These are phyloP conservation scores for Plagodis dolabraria DNA, from an alignment of 2,888 invertebrate genomes.

Conservation along the genomic window DNA sequence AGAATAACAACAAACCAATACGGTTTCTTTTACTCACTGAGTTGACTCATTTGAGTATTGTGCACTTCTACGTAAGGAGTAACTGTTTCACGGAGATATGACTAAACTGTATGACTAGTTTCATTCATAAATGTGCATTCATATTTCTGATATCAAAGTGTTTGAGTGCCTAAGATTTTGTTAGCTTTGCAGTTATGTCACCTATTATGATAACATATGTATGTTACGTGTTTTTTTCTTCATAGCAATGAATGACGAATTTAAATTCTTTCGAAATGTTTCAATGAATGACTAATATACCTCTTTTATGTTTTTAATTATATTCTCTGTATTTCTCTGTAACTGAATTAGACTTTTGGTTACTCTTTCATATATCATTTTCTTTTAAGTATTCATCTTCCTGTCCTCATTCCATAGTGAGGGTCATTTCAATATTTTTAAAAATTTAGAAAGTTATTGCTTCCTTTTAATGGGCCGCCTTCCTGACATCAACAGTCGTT, in stretches of 20 bases:
- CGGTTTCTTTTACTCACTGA: conserved; percentile 33
- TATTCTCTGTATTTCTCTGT: background rate
- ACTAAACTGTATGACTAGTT: conserved; percentile 65
- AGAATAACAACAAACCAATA: conserved; percentile 33
- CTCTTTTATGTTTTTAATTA: background rate
- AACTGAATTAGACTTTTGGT: background rate
- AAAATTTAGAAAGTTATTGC: no score
- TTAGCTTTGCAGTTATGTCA: conserved; percentile 36
- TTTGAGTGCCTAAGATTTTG: conserved; percentile 12
- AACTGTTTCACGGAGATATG: conserved; percentile 61
- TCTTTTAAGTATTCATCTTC: no score
- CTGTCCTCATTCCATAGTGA: no score
- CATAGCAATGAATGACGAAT: conserved; percentile 17
- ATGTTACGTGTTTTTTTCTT: conserved; percentile 11
- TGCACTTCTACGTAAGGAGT: conserved; percentile 55
- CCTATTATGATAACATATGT: conserved; percentile 26
- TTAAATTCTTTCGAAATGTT: conserved; percentile 1
- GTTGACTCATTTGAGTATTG: conserved; percentile 59
- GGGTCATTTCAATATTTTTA: no score
- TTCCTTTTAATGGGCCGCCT: no score
- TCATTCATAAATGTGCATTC: conserved; percentile 67
- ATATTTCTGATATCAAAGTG: conserved; percentile 37
- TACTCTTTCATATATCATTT: no score
- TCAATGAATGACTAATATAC: background rate
- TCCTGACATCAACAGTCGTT: no score